Evolutionary conservation across 2,797 vertebrate genomes (phyloP).

Genomic region (Xenentodon cancila): DNA sequence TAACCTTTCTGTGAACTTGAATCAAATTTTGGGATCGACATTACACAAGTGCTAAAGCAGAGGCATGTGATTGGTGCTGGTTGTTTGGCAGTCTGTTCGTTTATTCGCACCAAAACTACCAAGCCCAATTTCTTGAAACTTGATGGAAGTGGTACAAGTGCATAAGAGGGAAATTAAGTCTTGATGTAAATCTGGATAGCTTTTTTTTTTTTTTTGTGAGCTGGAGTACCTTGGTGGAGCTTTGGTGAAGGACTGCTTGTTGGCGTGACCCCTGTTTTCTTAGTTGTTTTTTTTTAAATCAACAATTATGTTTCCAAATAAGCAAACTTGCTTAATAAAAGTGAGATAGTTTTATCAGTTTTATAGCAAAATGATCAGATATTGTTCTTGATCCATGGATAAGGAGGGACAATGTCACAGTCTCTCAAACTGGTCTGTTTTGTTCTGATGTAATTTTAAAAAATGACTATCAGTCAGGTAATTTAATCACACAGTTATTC

Average conservation of each 20-base stretch:
- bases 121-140: too few relatives aligned
- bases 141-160: background rate
- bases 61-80: conserved; percentile 3
- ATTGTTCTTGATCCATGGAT: background rate
- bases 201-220: too few relatives aligned
- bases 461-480: conserved; percentile 1
- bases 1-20: background rate
- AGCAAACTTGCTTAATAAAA: too few relatives aligned
- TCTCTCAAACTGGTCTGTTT: background rate
- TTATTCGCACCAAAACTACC: background rate
- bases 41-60: background rate
- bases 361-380: conserved; percentile 2
- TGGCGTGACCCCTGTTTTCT: too few relatives aligned
- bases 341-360: conserved; percentile 5
- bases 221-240: too few relatives aligned
- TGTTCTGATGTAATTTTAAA: background rate
- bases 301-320: too few relatives aligned
- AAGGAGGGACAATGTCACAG: background rate
- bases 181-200: too few relatives aligned
- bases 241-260: too few relatives aligned
- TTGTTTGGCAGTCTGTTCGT: background rate
- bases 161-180: background rate
- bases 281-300: too few relatives aligned
- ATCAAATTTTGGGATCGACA: conserved; percentile 5
- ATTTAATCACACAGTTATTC: background rate